Evolutionary conservation across 2,113 vertebrate genomes (phyloP).

Genomic region (Oenanthe melanoleuca): DNA sequence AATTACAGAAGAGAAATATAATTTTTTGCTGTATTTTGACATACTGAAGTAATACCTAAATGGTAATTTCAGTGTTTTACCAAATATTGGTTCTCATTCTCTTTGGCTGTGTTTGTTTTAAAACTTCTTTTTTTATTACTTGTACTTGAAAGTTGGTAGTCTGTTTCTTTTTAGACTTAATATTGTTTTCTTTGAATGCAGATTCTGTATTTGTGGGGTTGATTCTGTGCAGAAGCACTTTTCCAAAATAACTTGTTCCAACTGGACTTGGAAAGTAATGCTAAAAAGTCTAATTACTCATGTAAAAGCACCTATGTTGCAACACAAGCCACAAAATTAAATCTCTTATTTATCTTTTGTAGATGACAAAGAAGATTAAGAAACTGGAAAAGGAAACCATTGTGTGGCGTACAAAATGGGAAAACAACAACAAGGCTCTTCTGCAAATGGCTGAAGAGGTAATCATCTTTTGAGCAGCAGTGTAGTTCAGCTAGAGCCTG

Average conservation of each 20-base stretch:
- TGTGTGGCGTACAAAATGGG: slow-evolving; percentile 97
- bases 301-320: not conserved
- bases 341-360: not conserved
- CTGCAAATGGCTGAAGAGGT: slow-evolving; percentile 99
- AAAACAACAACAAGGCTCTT: slow-evolving; percentile 97
- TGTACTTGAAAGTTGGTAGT: not conserved
- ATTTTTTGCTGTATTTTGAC: not conserved
- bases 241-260: not conserved
- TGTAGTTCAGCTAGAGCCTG: not conserved
- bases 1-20: not conserved
- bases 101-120: not conserved
- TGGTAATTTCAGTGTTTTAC: not conserved
- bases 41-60: not conserved
- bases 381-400: slow-evolving; percentile 98
- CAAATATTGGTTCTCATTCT: not conserved
- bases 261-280: not conserved
- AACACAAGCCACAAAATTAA: not conserved
- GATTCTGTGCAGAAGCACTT: not conserved
- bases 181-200: not conserved
- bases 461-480: not conserved
- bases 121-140: not conserved
- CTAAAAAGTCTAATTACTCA: not conserved
- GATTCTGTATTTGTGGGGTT: not conserved
- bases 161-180: not conserved
- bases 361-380: slow-evolving; percentile 99